A percentile compares a stretch with the other conserved stretches of the same genome.
Evolutionary conservation across 1,140 invertebrate species (phyloP).

Genomic region (Coelopa frigida): DNA sequence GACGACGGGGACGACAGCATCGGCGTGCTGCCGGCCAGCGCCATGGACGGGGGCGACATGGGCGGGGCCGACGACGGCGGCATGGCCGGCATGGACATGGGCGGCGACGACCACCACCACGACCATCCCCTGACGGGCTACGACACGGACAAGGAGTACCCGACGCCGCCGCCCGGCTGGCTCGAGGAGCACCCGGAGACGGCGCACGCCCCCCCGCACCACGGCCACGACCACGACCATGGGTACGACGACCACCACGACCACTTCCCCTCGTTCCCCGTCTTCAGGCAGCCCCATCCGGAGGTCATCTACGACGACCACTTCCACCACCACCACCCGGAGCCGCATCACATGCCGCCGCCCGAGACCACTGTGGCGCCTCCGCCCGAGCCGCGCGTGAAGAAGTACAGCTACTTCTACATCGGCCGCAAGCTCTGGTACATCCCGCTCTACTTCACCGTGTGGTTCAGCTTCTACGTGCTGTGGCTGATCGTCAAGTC

Average conservation of each 20-base stretch:
- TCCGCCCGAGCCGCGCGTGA: slow-evolving; percentile 57
- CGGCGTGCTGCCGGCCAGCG: slow-evolving; percentile 36
- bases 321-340: slow-evolving; percentile 44
- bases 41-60: slow-evolving; percentile 24
- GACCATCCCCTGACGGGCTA: slow-evolving; percentile 15
- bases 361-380: slow-evolving; percentile 43
- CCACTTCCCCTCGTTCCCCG: slow-evolving; percentile 37
- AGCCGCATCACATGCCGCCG: slow-evolving; percentile 44
- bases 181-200: slow-evolving; percentile 34
- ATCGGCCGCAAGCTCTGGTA: slow-evolving; percentile 76
- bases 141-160: slow-evolving; percentile 35
- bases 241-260: slow-evolving; percentile 25
- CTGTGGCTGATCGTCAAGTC: slow-evolving; percentile 70
- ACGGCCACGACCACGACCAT: slow-evolving; percentile 38
- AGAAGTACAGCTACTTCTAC: slow-evolving; percentile 75
- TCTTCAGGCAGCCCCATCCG: slow-evolving; percentile 39
- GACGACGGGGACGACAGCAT: slow-evolving; percentile 30
- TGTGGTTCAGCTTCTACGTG: slow-evolving; percentile 74
- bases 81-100: slow-evolving; percentile 12
- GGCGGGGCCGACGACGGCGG: slow-evolving; percentile 19
- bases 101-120: slow-evolving; percentile 9
- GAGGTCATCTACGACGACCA: slow-evolving; percentile 47
- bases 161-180: slow-evolving; percentile 38
- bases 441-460: slow-evolving; percentile 72
- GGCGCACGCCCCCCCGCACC: slow-evolving; percentile 21